Evolutionary conservation across 2,888 invertebrate genomes (phyloP).

Genomic region (Ectemnius continuus): DNA sequence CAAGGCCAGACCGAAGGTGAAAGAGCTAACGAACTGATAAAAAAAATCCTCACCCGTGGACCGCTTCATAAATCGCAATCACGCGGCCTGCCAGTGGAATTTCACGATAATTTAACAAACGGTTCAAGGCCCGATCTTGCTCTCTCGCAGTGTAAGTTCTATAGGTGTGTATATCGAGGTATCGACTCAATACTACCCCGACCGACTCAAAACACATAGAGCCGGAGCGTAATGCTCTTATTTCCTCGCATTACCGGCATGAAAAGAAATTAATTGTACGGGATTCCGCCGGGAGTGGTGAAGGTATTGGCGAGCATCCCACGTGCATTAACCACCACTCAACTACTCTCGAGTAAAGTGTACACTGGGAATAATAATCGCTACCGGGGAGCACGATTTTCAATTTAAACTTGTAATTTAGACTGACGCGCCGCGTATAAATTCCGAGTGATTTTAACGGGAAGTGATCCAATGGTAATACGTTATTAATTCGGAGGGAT

Average conservation of each 20-base stretch:
- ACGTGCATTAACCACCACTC: too few species aligned
- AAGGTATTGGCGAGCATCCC: too few species aligned
- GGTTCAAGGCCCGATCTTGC: constrained; percentile 43
- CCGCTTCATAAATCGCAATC: constrained; percentile 71
- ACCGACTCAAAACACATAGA: background rate
- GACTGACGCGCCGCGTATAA: too few species aligned
- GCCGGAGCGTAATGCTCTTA: background rate
- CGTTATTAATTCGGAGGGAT: too few species aligned
- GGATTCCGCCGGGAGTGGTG: background rate
- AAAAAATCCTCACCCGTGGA: constrained; percentile 60
- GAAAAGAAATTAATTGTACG: constrained; percentile 12
- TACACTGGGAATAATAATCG: too few species aligned
- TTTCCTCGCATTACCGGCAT: constrained; percentile 4
- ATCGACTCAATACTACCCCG: constrained; percentile 22
- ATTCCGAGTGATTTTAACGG: too few species aligned
- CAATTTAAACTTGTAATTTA: too few species aligned
- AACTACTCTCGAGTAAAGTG: too few species aligned
- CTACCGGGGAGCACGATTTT: too few species aligned
- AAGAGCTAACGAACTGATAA: constrained; percentile 68
- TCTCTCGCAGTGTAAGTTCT: background rate
- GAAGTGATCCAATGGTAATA: too few species aligned
- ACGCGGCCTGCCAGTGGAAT: constrained; percentile 57
- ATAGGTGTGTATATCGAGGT: constrained; percentile 1
- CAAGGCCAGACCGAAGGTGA: constrained; percentile 28
- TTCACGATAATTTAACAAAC: constrained; percentile 66